These are phyloP conservation scores for Tipula unca DNA, from an alignment of 2,888 invertebrate species.

Conservation along the genomic window DNA sequence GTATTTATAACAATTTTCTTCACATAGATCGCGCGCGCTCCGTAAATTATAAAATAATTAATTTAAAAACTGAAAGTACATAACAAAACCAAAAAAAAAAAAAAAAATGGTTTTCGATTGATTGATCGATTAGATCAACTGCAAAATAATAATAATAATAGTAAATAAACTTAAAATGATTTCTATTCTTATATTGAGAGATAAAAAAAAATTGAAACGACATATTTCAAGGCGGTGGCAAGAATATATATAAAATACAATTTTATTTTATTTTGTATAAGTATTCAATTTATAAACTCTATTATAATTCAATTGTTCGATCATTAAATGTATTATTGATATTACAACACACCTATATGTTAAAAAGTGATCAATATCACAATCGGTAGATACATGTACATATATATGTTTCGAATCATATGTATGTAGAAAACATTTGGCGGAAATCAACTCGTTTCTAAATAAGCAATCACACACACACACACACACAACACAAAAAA, in stretches of 20 bases:
- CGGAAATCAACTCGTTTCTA: not conserved
- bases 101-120: not conserved
- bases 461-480: not conserved
- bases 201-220: not conserved
- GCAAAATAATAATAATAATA: not conserved
- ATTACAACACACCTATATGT: not conserved
- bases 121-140: not conserved
- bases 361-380: not conserved
- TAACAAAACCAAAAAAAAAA: not conserved
- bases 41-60: not conserved
- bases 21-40: not conserved
- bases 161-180: not conserved
- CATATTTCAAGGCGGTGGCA: not conserved
- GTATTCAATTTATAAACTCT: not conserved
- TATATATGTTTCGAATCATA: not conserved
- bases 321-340: not conserved
- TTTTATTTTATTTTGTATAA: not conserved
- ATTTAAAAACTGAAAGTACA: not conserved
- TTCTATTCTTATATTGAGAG: conserved; percentile 4
- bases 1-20: not conserved
- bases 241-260: not conserved
- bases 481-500: not conserved
- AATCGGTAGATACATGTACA: not conserved
- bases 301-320: conserved; percentile 8
- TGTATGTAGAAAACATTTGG: not conserved